Conservation (phyloP, 2,113 vertebrate species). For the Myrmecophaga tridactyla region DNA sequence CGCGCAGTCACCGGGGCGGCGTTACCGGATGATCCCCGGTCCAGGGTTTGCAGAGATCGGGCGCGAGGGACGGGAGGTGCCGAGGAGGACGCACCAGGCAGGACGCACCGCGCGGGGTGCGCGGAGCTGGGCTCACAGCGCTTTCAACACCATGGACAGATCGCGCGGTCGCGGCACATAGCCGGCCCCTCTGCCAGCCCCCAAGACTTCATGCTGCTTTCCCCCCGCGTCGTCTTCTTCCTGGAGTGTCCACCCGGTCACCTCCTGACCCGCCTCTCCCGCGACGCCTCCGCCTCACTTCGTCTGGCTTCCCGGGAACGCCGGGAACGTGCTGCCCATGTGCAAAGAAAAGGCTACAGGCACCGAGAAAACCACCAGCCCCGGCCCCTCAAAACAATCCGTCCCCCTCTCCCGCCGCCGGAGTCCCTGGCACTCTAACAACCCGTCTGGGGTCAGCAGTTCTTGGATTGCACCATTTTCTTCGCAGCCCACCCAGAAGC, state of each 20-base stretch:
- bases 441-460: conserved; percentile 74
- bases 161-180: neutral
- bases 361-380: neutral
- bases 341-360: conserved; percentile 48
- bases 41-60: neutral
- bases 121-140: neutral
- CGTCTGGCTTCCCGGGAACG: neutral
- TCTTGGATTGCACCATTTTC: conserved; percentile 78
- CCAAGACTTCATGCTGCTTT: conserved; percentile 1
- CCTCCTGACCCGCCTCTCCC: neutral
- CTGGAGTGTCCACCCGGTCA: neutral
- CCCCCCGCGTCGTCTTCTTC: neutral
- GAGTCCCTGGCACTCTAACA: conserved; percentile 1
- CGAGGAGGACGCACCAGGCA: neutral
- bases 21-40: neutral
- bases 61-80: neutral
- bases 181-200: neutral
- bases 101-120: neutral
- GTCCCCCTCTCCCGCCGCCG: conserved; percentile 42
- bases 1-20: conserved; percentile 54
- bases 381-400: neutral
- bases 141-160: conserved; percentile 78
- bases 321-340: neutral
- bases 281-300: conserved; percentile 50
- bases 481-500: conserved; percentile 68